Percentiles rank a stretch among this genome's conserved stretches.
phyloP scores from a whole-genome alignment of 2,797 vertebrate species.

The Okamejei kenojei region DNA sequence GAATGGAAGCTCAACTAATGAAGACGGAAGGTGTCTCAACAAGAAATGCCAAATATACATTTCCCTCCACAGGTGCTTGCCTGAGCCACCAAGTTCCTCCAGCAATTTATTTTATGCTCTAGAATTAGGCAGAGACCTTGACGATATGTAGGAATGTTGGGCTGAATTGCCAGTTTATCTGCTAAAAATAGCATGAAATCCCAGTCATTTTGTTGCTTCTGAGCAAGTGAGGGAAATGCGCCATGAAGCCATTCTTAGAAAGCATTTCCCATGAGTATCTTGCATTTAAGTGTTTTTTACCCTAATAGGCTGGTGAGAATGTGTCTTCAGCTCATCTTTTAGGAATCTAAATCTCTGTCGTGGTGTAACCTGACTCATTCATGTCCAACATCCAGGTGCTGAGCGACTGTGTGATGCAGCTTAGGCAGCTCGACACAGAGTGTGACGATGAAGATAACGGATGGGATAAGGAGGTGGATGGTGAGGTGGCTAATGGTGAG shows the following conservation, averaged over 20 bases:
- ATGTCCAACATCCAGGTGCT: conserved; percentile 66
- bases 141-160: neutral
- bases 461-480: conserved; percentile 55
- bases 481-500: conserved; percentile 71
- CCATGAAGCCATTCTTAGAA: neutral
- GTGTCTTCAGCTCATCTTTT: neutral
- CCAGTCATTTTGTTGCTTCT: neutral
- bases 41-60: too few species aligned
- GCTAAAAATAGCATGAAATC: too few species aligned
- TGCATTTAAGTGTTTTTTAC: neutral
- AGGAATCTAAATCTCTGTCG: neutral
- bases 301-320: neutral
- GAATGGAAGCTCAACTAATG: too few species aligned
- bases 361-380: neutral
- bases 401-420: conserved; percentile 79
- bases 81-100: too few species aligned
- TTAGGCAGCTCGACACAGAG: conserved; percentile 68
- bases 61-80: too few species aligned
- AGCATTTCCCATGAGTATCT: neutral
- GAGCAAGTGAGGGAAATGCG: neutral
- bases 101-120: too few species aligned
- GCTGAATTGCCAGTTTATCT: neutral
- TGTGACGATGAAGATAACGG: conserved; percentile 46
- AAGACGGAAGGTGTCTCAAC: too few species aligned
- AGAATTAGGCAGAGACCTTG: too few species aligned